Conservation (phyloP, 2,888 invertebrate species). For the Therioaphis trifolii region DNA sequence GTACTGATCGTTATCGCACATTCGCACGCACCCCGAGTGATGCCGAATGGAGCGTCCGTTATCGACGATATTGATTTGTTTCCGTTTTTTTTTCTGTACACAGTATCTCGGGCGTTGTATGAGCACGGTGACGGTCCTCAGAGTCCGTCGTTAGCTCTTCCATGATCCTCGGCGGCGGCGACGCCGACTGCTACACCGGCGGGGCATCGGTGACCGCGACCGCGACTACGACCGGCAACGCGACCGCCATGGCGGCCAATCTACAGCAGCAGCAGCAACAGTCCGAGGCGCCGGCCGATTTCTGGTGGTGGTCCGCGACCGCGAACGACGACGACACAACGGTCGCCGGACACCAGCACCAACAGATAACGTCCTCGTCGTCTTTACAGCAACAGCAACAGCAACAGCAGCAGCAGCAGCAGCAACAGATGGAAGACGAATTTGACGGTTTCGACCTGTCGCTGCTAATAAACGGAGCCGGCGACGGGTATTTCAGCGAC, state of each 20-base stretch:
- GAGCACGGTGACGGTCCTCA: background rate
- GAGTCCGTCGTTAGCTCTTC: background rate
- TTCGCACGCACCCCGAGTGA: too few relatives aligned
- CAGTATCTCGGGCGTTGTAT: background rate
- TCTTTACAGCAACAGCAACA: constrained; percentile 2
- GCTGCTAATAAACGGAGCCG: constrained; percentile 38
- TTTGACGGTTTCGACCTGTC: constrained; percentile 64
- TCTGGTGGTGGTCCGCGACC: constrained; percentile 46
- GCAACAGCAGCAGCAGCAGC: background rate
- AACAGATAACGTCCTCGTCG: constrained; percentile 48
- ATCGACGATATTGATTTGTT: too few relatives aligned
- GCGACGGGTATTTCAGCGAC: constrained; percentile 39
- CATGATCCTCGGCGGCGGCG: background rate
- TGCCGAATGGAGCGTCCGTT: too few relatives aligned
- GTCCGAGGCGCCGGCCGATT: background rate
- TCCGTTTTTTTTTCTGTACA: background rate
- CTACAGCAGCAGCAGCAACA: background rate
- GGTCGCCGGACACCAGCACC: background rate
- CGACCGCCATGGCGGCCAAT: background rate
- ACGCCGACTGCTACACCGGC: background rate
- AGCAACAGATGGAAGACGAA: constrained; percentile 16
- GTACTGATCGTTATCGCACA: background rate
- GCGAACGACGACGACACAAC: background rate
- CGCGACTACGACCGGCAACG: background rate
- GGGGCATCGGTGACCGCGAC: background rate